Base-by-base conservation (phyloP, 2,888 invertebrate genomes). In the Drosophila dives region DNA sequence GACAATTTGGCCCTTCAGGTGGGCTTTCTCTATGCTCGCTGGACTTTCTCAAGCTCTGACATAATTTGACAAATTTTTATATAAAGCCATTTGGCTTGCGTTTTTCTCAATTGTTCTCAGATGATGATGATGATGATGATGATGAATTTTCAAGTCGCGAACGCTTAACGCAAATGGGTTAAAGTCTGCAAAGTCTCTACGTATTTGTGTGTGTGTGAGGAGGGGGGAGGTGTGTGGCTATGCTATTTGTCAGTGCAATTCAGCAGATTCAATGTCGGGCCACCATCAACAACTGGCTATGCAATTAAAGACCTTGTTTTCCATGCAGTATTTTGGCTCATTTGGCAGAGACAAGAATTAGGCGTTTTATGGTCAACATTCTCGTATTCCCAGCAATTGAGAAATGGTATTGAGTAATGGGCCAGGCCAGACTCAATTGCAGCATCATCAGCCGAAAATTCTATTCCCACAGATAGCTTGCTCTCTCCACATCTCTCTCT, bases 261-360 rank as follows among this genome's bases (percentile, higher is more conserved):
- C 67, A 55, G 64, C 38, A 68, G 60, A 60, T 45, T 51, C 36
- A 60, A 56, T 65, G 66, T 54, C 65, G 59, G 45, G 32, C 51
- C 50, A 34, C 64, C 45, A 29, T 49, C 58, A 64, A 64, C 69
- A 76, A 73, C 56, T 51, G 49, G 51, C 72, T 62, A 59, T 45
- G 72, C 71, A 82, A 87, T 85, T 89, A 85, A 72, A 74, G 72
- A 12, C 32, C 64, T 59, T 81, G 75, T 71, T 79, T 72, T 72
- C 65, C 40, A 53, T 61, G 64, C 64, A 55, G 55, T 63, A 64
- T 68, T 68, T 72, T 61, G 56, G 68, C 76, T 75, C 67, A 88
- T 77, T 89, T 75, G 59, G 51, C 72, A 34, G 71, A 10, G 68
- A 90, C 90, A 85, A 79, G 88, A 88, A 86, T 88, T 88, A 82